Percentiles rank a stretch among this genome's conserved stretches.
phyloP scores from a whole-genome alignment of 2,888 invertebrate species.

The Ptilodon capucinus region DNA sequence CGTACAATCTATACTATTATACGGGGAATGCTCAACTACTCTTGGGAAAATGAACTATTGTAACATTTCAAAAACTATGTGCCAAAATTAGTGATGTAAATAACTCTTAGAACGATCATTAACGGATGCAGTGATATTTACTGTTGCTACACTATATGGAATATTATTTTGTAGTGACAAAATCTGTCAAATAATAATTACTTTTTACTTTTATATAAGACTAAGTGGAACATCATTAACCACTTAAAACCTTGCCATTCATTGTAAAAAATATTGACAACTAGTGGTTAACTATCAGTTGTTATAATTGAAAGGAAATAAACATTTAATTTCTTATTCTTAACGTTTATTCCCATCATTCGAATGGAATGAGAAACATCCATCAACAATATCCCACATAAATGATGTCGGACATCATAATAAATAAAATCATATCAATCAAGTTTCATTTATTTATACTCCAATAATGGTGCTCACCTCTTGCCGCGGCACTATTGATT shows the following conservation, averaged over 20 bases:
- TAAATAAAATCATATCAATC: neutral
- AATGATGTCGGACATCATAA: neutral
- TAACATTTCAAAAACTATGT: neutral
- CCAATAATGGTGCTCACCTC: no score
- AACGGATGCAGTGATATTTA: neutral
- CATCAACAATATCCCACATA: neutral
- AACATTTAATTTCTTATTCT: conserved; percentile 20
- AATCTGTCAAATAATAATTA: no score
- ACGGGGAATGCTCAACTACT: no score
- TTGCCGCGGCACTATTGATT: no score
- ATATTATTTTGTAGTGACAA: no score
- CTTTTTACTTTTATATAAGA: no score
- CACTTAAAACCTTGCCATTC: no score
- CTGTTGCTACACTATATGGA: neutral
- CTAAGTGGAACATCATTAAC: no score
- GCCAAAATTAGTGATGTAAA: neutral
- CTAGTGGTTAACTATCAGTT: neutral
- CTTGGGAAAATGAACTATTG: no score
- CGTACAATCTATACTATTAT: no score
- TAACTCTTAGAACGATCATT: neutral
- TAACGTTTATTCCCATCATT: conserved; percentile 9
- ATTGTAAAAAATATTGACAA: no score
- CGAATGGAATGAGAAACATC: neutral
- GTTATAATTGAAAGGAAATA: conserved; percentile 19
- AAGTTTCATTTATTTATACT: no score